Percentiles rank a stretch among this genome's conserved stretches.
Evolutionary conservation across 2,888 invertebrate genomes (phyloP).

Genomic region (Aspidiotus destructor): DNA sequence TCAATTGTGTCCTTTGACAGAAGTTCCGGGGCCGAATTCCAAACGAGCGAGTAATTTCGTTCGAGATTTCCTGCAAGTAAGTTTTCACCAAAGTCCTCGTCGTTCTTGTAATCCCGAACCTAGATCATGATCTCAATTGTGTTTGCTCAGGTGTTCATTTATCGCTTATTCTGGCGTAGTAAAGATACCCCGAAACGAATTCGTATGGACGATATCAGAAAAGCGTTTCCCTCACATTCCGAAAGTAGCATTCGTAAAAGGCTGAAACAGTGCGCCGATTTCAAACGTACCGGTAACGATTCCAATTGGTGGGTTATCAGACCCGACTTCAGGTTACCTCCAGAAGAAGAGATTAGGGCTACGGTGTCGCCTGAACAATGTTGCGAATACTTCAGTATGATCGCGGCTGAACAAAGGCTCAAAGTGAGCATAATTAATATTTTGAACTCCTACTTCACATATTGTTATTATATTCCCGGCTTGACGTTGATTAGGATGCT

Average conservation of each 20-base stretch:
- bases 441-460: background rate
- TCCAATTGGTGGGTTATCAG: slow-evolving; percentile 91
- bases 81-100: background rate
- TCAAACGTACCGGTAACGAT: slow-evolving; percentile 86
- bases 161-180: slow-evolving; percentile 94
- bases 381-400: slow-evolving; percentile 96
- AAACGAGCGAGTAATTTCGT: slow-evolving; percentile 97
- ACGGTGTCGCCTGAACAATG: slow-evolving; percentile 99
- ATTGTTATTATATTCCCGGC: background rate
- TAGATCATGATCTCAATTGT: background rate
- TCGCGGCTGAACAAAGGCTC: slow-evolving; percentile 88
- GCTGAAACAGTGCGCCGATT: slow-evolving; percentile 93
- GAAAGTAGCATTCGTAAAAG: slow-evolving; percentile 95
- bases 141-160: slow-evolving; percentile 91
- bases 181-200: slow-evolving; percentile 82
- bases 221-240: slow-evolving; percentile 93
- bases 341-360: slow-evolving; percentile 94
- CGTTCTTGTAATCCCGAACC: no score
- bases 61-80: slow-evolving; percentile 87
- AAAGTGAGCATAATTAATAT: slow-evolving; percentile 49
- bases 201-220: slow-evolving; percentile 97
- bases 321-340: slow-evolving; percentile 85
- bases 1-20: slow-evolving; percentile 91
- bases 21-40: slow-evolving; percentile 98
- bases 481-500: slow-evolving; percentile 49